Evolutionary conservation across 2,888 invertebrate species (phyloP), one percentile per base, ranked within the genome.

Genomic region (Heteropelma amictum): DNA sequence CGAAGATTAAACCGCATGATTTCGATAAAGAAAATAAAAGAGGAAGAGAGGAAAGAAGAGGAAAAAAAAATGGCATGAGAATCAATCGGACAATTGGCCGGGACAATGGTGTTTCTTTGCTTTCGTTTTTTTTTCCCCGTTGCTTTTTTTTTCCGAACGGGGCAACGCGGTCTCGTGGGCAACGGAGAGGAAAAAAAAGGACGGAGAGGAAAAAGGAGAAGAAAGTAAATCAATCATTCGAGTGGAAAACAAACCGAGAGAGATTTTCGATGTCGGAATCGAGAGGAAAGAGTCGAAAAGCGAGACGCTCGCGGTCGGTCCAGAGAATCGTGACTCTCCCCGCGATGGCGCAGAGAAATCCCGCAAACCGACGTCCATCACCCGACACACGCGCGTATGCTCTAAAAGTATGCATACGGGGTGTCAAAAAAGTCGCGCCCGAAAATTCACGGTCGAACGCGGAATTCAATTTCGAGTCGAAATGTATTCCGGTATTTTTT

Each of bases 311-410:
- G 67, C 71, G 38, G 72, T 72, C 76, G 72, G 71, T 76, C 76
- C 68, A 68, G 76, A 67, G 68, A 56, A 72, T 68, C 71, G 63
- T 71, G 75, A 71, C 71, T 68, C 51, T 68, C 72, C 58, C 68
- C 63, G 64, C 68, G 53, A 63, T 68, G 56, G 76, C n/a, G 77
- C 64, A 56, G 65, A 67, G 65, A 73, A 76, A 71, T 77, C n/a
- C n/a, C n/a, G n/a, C 76, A 70, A 77, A 63, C 64, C 67, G 77
- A 77, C 75, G 72, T 77, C n/a, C n/a, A 77, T 77, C 75, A 76
- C 76, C n/a, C 72, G 76, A 77, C 67, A 33, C 49, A 49, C 74
- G 74, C n/a, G n/a, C n/a, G n/a, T n/a, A n/a, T 71, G 74, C 63
- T 67, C 78, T 74, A 65, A 67, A 35, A 69, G 73, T 73, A 26